Evolutionary conservation across 2,797 vertebrate species (phyloP).

Genomic region (Leptodactylus fallax): DNA sequence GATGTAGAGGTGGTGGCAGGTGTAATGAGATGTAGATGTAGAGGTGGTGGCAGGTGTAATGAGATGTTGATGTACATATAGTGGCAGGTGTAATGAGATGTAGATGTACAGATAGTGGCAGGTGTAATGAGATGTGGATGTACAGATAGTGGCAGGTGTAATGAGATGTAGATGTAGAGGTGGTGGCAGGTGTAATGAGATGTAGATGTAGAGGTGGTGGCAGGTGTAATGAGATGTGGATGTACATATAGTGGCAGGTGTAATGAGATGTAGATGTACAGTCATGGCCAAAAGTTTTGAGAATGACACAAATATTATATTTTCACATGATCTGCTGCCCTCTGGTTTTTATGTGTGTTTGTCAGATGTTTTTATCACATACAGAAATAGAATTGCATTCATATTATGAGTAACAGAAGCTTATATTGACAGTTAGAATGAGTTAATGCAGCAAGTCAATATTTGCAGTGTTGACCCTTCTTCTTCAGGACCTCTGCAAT

Average conservation of each 20-base stretch:
- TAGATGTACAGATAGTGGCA: not conserved
- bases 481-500: no score
- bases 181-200: no score
- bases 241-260: not conserved
- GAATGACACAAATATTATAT: no score
- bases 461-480: no score
- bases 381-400: no score
- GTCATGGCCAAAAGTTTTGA: no score
- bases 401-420: no score
- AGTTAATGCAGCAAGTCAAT: not conserved
- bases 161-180: no score
- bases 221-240: not conserved
- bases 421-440: not conserved
- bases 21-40: not conserved
- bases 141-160: not conserved
- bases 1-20: not conserved
- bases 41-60: not conserved
- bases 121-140: not conserved
- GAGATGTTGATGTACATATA: not conserved
- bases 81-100: not conserved
- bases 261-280: not conserved
- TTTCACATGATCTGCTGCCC: no score
- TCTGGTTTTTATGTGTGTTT: no score
- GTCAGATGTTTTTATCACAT: no score
- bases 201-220: not conserved